Conservation (phyloP, 2,113 vertebrate genomes). For the Gambusia affinis region DNA sequence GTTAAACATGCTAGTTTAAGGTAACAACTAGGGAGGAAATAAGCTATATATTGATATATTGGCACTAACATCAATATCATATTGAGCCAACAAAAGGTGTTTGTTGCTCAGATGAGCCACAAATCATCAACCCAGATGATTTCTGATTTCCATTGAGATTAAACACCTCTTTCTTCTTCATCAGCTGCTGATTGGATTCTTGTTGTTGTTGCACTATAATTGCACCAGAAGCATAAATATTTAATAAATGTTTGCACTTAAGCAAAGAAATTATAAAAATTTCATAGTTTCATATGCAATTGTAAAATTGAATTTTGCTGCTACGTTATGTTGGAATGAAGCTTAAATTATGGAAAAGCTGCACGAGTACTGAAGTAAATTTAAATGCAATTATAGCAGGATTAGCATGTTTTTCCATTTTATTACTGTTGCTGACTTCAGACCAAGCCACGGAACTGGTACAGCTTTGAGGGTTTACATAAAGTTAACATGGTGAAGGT, state of each 20-base stretch:
- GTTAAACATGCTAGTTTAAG: too few species aligned
- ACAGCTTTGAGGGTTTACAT: background rate
- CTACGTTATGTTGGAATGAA: constrained; percentile 38
- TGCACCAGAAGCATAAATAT: constrained; percentile 68
- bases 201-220: constrained; percentile 42
- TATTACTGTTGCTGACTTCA: background rate
- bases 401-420: background rate
- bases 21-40: too few species aligned
- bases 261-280: constrained; percentile 64
- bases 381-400: background rate
- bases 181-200: constrained; percentile 48
- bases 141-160: too few species aligned
- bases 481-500: background rate
- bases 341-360: constrained; percentile 62
- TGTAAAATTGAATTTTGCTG: constrained; percentile 55
- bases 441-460: background rate
- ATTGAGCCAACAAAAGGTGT: too few species aligned
- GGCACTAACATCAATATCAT: too few species aligned
- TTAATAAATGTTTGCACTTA: constrained; percentile 62
- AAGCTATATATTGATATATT: too few species aligned
- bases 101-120: too few species aligned
- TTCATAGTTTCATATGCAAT: constrained; percentile 56
- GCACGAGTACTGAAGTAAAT: background rate
- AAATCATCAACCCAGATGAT: too few species aligned
- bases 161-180: background rate